A percentile compares a stretch with the other conserved stretches of the same genome.
Conservation (phyloP, 2,888 invertebrate species). For the Chymomyza caudatula region DNA sequence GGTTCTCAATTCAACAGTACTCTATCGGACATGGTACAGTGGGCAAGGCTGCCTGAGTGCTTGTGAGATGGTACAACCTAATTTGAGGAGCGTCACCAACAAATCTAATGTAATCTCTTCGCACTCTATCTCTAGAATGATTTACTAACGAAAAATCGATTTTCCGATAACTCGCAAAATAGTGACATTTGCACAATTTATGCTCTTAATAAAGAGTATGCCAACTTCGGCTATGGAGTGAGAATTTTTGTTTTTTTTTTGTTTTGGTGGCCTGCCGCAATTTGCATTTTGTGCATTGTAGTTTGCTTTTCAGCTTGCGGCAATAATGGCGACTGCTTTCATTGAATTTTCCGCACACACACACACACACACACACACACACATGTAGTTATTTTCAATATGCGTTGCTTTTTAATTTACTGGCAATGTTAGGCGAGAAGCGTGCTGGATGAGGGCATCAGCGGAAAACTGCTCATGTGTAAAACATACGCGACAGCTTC, state of each 20-base stretch:
- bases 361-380: not conserved
- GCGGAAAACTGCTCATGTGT: not conserved
- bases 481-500: slow-evolving; percentile 5
- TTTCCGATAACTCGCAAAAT: too few relatives aligned
- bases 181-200: too few relatives aligned
- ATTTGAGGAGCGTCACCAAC: too few relatives aligned
- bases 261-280: not conserved
- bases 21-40: too few relatives aligned
- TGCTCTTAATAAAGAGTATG: too few relatives aligned
- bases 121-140: too few relatives aligned
- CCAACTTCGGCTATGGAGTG: slow-evolving; percentile 1
- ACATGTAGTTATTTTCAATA: slow-evolving; percentile 1
- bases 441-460: not conserved
- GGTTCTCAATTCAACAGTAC: too few relatives aligned
- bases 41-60: too few relatives aligned
- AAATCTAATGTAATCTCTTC: too few relatives aligned
- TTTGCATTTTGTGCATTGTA: not conserved
- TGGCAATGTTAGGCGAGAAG: slow-evolving; percentile 29
- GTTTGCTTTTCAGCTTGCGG: slow-evolving; percentile 38
- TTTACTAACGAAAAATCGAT: too few relatives aligned
- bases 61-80: too few relatives aligned
- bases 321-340: slow-evolving; percentile 39
- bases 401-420: slow-evolving; percentile 41
- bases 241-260: slow-evolving; percentile 16
- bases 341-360: slow-evolving; percentile 21